Percentiles rank a stretch among this genome's conserved stretches.
Evolutionary conservation across 2,113 vertebrate species (phyloP).

Genomic region (Nycticryphes semicollaris): DNA sequence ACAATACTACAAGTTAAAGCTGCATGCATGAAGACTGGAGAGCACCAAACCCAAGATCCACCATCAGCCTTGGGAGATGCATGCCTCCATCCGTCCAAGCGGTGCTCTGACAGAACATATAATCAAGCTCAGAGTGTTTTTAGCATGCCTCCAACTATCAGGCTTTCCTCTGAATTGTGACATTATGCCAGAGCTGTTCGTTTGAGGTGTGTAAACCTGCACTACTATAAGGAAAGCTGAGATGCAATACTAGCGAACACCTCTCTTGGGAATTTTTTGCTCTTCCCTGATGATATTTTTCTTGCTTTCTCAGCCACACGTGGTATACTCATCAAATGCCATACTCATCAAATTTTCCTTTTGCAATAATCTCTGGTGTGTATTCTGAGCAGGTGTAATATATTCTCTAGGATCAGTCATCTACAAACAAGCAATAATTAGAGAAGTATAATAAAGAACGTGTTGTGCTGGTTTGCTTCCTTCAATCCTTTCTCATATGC

Average conservation of each 20-base stretch:
- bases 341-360: not conserved
- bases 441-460: not conserved
- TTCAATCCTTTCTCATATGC: not conserved
- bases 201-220: not conserved
- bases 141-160: not conserved
- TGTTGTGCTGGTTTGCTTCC: not conserved
- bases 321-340: not conserved
- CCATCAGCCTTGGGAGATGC: not conserved
- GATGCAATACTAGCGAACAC: not conserved
- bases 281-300: not conserved
- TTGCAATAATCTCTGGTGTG: not conserved
- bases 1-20: not conserved
- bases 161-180: slow-evolving; percentile 27
- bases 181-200: slow-evolving; percentile 10
- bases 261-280: not conserved
- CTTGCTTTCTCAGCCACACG: not conserved
- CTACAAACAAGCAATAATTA: not conserved
- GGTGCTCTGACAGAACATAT: not conserved
- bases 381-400: not conserved
- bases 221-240: not conserved
- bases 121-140: slow-evolving; percentile 21
- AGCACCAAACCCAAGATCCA: not conserved
- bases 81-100: not conserved
- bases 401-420: not conserved
- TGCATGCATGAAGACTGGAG: not conserved